Conservation (phyloP, 35 echinoderm and acorn worm species). For the Strongylocentrotus purpuratus region DNA sequence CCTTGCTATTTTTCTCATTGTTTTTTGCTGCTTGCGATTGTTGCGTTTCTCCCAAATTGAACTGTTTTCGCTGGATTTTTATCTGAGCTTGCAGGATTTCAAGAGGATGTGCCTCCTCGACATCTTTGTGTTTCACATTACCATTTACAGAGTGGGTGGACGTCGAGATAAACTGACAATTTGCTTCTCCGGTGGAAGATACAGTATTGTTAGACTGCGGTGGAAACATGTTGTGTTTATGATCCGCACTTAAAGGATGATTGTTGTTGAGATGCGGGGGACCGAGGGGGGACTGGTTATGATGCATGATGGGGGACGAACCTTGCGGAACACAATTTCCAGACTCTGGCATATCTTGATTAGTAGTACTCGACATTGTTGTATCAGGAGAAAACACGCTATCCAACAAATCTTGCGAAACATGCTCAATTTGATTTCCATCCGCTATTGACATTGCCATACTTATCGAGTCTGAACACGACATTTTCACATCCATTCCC, state of each 20-base stretch:
- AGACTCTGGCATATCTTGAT: slow-evolving; percentile 58
- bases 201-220: slow-evolving; percentile 56
- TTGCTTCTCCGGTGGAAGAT: slow-evolving; percentile 56
- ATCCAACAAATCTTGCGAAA: slow-evolving; percentile 87
- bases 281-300: slow-evolving; percentile 46
- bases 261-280: slow-evolving; percentile 47
- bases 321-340: slow-evolving; percentile 54
- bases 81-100: slow-evolving; percentile 98
- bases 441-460: slow-evolving; percentile 34
- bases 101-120: slow-evolving; percentile 83
- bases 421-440: slow-evolving; percentile 58
- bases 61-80: slow-evolving; percentile 94
- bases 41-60: slow-evolving; percentile 77
- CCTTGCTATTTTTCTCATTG: slow-evolving; percentile 36
- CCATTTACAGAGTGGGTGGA: slow-evolving; percentile 46
- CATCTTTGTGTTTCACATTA: slow-evolving; percentile 35
- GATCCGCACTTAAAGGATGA: slow-evolving; percentile 42
- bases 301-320: slow-evolving; percentile 55
- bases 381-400: slow-evolving; percentile 94
- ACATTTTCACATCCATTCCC: slow-evolving; percentile 45
- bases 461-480: slow-evolving; percentile 49
- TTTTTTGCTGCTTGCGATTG: slow-evolving; percentile 43
- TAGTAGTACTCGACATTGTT: slow-evolving; percentile 69
- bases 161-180: slow-evolving; percentile 52
- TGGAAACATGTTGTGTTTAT: slow-evolving; percentile 28